Evolutionary conservation across 2,113 vertebrate species (phyloP).

Genomic region (Corapipo altera): DNA sequence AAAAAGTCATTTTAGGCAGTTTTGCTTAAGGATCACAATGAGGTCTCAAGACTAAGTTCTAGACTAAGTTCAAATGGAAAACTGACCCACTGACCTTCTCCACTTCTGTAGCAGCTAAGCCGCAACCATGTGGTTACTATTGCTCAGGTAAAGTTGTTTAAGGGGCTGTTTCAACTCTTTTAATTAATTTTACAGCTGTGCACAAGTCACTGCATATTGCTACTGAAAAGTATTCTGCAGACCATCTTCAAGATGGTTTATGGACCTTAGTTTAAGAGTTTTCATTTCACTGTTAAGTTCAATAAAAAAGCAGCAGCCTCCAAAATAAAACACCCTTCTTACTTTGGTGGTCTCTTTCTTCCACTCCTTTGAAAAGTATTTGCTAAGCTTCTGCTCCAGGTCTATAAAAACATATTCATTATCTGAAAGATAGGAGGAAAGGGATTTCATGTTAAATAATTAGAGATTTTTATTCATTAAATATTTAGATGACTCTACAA

Average conservation of each 20-base stretch:
- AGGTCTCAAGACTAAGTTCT: background rate
- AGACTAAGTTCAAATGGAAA: background rate
- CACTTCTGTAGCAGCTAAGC: background rate
- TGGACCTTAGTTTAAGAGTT: background rate
- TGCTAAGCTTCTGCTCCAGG: slow-evolving; percentile 86
- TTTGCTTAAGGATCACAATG: background rate
- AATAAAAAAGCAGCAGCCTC: background rate
- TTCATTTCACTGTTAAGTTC: background rate
- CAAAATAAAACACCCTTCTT: slow-evolving; percentile 33
- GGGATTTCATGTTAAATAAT: background rate
- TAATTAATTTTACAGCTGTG: background rate
- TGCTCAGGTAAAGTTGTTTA: background rate
- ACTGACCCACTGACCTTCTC: background rate
- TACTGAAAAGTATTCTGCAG: background rate
- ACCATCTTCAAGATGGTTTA: background rate
- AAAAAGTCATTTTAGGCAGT: background rate
- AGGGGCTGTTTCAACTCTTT: background rate
- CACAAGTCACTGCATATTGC: background rate
- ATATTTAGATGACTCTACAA: background rate
- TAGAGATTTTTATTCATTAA: background rate
- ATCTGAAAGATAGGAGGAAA: slow-evolving; percentile 72
- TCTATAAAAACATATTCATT: slow-evolving; percentile 89
- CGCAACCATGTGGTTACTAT: background rate
- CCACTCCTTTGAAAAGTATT: slow-evolving; percentile 90
- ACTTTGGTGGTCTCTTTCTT: slow-evolving; percentile 81